Evolutionary conservation across 2,113 vertebrate genomes (phyloP), one percentile per base, ranked within the genome.

Genomic region (Sander lucioperca): DNA sequence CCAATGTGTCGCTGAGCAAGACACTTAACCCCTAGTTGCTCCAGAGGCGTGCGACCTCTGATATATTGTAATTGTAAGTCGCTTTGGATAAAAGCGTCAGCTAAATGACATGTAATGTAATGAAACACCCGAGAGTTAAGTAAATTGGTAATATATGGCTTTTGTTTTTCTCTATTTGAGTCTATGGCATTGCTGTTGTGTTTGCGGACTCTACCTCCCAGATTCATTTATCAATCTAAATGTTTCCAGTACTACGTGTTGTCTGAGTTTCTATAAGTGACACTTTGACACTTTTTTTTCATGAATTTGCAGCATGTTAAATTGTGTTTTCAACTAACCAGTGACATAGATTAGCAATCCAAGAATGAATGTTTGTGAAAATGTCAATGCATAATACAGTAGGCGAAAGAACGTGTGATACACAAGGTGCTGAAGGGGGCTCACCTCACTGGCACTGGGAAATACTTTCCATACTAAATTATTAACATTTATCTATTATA

Each of bases 91-190:
- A n/a, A n/a, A n/a, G n/a, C n/a, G n/a, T n/a, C n/a, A n/a, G n/a
- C n/a, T n/a, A n/a, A n/a, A n/a, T n/a, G n/a, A n/a, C n/a, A n/a
- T n/a, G n/a, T n/a, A n/a, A n/a, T n/a, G n/a, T n/a, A n/a, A n/a
- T n/a, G 19, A 71, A 48, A 72, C 21, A 70, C 51, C 27, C 27
- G 23, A 18, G 36, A 67, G n/a, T n/a, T n/a, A n/a, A 62, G 50
- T 43, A 50, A 50, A 79, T 43, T 16, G 21, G 36, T 39, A 70
- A 39, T 65, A 19, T 50, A n/a, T 57, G 48, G 7, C 53, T 53
- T 21, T 1, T 1, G 8, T 39, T 39, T n/a, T 50, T 63, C 11
- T 15, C 1, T 6, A 4, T 58, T 58, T 59, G 5, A 48, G 33
- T 25, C 25, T 9, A 33, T 33, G 33, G 33, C 0, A 33, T 6